Evolutionary conservation across 2,888 invertebrate genomes (phyloP).

Genomic region (Leptopilina drosophilae): DNA sequence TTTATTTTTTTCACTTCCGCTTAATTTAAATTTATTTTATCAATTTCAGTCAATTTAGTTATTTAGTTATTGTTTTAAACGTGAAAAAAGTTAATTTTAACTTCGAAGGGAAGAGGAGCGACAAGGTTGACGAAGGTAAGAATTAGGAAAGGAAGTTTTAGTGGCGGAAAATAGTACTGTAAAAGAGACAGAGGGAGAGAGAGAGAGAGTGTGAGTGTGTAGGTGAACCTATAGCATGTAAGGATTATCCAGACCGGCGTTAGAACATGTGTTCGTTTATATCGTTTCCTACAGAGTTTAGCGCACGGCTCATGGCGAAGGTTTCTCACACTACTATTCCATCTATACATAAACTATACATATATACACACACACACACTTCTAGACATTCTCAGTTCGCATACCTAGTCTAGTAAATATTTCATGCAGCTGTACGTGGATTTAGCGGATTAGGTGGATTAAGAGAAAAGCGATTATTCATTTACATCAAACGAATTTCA

Average conservation of each 20-base stretch:
- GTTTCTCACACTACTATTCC: conserved; percentile 62
- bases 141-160: not conserved
- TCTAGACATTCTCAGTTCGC: conserved; percentile 47
- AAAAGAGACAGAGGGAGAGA: too few species aligned
- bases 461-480: conserved; percentile 59
- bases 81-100: too few species aligned
- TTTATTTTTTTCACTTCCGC: not conserved
- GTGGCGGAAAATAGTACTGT: conserved; percentile 11
- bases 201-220: conserved; percentile 10
- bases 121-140: too few species aligned
- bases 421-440: conserved; percentile 74
- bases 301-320: conserved; percentile 69
- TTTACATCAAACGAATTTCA: conserved; percentile 13
- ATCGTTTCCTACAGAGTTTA: conserved; percentile 70
- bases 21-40: too few species aligned
- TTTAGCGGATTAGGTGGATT: conserved; percentile 74
- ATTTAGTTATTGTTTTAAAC: too few species aligned
- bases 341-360: too few species aligned
- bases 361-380: not conserved
- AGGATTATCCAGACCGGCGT: conserved; percentile 73
- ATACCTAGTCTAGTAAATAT: conserved; percentile 72
- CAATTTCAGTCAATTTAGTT: too few species aligned
- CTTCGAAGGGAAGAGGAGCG: too few species aligned
- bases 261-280: conserved; percentile 75
- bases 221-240: conserved; percentile 64